Base-by-base conservation (phyloP, 2,888 invertebrate species). In the Lithophane ornitopus region DNA sequence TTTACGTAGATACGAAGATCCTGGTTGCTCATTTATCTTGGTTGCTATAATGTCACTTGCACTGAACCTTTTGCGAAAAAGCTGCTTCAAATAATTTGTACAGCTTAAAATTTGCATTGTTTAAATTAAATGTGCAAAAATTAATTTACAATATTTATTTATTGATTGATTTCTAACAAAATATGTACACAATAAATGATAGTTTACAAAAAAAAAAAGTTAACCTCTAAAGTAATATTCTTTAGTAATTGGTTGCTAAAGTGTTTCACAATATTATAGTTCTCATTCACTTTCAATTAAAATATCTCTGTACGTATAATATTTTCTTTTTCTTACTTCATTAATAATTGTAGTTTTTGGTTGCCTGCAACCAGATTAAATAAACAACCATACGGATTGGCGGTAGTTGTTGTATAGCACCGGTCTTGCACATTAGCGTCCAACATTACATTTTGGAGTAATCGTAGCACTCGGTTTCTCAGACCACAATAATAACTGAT, bases 101-200 rank as follows among this genome's bases (percentile, higher is more conserved):
- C n/a, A 16, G 1, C 28, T 72, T 19, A n/a, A 19, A 54, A 41
- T 19, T 34, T 34, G 3, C 26, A 56, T n/a, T 39, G 0, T 46
- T 72, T 14, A 72, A 54, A 56, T 59, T 59, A 74, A 52, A 74
- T 28, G 14, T 61, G 49, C 67, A 61, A 74, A 52, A 52, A 26
- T 16, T 9, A 6, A 19, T 52, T 59, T 46, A 54, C 61, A 54
- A 54, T 70, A 62, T 34, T 39, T 46, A 52, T 78, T 59, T 41
- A 58, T 44, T 67, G 14, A 54, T 46, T 71, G 61, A 77, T 71
- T 26, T 56, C 16, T 71, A 71, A 28, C 28, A 70, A 77, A 80
- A 71, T 62, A 79, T 76, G 26, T 76, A 76, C 44, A 79, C 7
- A 61, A 70, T 74, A 63, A 61, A 76, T 26, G 54, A 76, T 76